These are phyloP conservation scores for Himalopsyche phryganea DNA, from an alignment of 1,140 invertebrate species.

Conservation along the genomic window DNA sequence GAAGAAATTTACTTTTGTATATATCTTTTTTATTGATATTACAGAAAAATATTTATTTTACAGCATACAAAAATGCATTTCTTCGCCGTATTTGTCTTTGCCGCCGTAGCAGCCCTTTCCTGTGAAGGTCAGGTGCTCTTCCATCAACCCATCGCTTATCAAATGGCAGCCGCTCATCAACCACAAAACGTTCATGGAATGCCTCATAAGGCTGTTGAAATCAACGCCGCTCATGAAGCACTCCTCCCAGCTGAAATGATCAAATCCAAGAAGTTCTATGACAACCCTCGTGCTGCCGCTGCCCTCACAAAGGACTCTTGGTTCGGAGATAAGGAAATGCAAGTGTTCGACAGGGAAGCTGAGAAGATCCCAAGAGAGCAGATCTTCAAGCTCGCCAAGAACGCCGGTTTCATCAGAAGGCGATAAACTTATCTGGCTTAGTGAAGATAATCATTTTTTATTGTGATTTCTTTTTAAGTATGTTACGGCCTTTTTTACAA, in stretches of 20 bases:
- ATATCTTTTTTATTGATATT: no score
- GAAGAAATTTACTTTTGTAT: no score
- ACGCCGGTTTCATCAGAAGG: constrained; percentile 57
- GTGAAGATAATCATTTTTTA: no score
- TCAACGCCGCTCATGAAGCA: constrained; percentile 47
- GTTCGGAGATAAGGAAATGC: constrained; percentile 69
- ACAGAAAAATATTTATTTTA: constrained; percentile 7
- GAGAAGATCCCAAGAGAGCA: constrained; percentile 73
- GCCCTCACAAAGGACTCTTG: constrained; percentile 71
- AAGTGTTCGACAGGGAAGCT: constrained; percentile 69
- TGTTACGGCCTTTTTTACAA: no score
- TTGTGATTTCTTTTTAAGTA: no score
- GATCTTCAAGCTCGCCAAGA: constrained; percentile 70
- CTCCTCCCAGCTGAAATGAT: constrained; percentile 53
- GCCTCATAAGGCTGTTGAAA: constrained; percentile 46
- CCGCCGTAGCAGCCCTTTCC: constrained; percentile 7
- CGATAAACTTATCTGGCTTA: not conserved
- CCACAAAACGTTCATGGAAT: constrained; percentile 30
- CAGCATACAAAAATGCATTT: constrained; percentile 23
- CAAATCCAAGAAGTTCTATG: constrained; percentile 68
- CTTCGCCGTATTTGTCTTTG: constrained; percentile 7
- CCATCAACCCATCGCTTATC: constrained; percentile 27
- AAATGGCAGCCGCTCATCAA: constrained; percentile 10
- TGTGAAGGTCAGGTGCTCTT: constrained; percentile 17
- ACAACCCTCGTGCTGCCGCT: constrained; percentile 67